Percentiles rank a stretch among this genome's conserved stretches.
phyloP scores from a whole-genome alignment of 2,797 vertebrate species.

The Leptatherina wallacei region DNA sequence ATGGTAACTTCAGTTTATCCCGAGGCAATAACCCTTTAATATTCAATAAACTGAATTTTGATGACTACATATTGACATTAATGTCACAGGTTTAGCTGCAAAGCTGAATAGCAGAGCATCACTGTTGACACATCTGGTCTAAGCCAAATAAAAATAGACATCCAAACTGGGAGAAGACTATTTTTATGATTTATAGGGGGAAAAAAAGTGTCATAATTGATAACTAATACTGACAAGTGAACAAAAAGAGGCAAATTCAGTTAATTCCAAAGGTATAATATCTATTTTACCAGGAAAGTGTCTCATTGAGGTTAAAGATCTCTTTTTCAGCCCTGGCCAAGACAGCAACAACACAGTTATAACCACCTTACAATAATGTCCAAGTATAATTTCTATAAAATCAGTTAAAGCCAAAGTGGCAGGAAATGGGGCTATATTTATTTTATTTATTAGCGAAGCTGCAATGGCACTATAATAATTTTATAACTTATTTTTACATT shows the following conservation, averaged over 20 bases:
- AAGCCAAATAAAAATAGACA: too few species aligned
- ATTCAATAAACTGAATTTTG: too few species aligned
- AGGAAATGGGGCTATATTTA: neutral
- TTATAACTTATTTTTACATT: neutral
- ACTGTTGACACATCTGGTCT: neutral
- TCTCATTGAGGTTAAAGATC: neutral
- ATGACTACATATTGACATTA: neutral
- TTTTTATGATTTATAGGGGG: too few species aligned
- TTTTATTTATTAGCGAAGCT: conserved; percentile 4
- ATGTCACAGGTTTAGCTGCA: neutral
- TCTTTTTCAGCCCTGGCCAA: neutral
- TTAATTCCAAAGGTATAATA: neutral
- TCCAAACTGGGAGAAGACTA: too few species aligned
- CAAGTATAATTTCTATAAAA: neutral
- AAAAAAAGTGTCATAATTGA: too few species aligned
- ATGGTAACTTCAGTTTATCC: too few species aligned
- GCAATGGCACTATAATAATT: neutral
- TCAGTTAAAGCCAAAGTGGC: neutral
- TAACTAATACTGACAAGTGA: too few species aligned
- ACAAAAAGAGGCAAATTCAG: too few species aligned
- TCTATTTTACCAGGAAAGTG: neutral
- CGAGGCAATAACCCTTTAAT: neutral
- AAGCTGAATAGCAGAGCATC: neutral
- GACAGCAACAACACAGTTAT: neutral
- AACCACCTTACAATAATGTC: neutral